Percentiles rank a stretch among this genome's conserved stretches.
These are phyloP conservation scores for Bombus impatiens DNA, from an alignment of 1,140 invertebrate genomes.

Conservation along the genomic window DNA sequence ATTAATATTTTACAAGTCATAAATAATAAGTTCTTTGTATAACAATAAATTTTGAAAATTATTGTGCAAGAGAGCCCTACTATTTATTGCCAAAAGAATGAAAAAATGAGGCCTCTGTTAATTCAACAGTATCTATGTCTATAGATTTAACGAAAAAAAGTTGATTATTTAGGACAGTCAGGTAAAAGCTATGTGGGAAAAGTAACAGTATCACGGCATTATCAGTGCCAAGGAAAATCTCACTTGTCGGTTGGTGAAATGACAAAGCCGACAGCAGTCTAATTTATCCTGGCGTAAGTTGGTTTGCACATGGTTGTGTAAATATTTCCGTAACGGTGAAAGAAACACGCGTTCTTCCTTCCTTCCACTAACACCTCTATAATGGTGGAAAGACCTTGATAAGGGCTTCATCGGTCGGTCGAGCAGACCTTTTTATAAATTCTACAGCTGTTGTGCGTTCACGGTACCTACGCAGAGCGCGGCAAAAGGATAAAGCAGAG, in stretches of 20 bases:
- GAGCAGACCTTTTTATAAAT: conserved; percentile 54
- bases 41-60: too few species aligned
- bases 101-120: background rate
- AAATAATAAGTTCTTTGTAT: background rate
- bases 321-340: conserved; percentile 29
- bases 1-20: background rate
- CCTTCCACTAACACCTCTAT: too few species aligned
- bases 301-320: background rate
- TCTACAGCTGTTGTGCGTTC: conserved; percentile 49
- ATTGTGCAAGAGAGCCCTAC: too few species aligned
- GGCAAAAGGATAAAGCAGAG: conserved; percentile 55
- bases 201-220: background rate
- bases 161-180: conserved; percentile 19
- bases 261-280: background rate
- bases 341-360: background rate
- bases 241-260: background rate
- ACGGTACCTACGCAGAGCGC: conserved; percentile 8
- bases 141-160: background rate
- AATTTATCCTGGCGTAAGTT: background rate
- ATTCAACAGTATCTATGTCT: background rate
- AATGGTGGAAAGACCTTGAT: background rate
- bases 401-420: background rate
- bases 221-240: background rate
- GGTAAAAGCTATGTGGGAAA: background rate
- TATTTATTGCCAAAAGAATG: background rate